These are phyloP conservation scores for Athene noctua DNA, from an alignment of 2,113 vertebrate genomes.

Conservation along the genomic window DNA sequence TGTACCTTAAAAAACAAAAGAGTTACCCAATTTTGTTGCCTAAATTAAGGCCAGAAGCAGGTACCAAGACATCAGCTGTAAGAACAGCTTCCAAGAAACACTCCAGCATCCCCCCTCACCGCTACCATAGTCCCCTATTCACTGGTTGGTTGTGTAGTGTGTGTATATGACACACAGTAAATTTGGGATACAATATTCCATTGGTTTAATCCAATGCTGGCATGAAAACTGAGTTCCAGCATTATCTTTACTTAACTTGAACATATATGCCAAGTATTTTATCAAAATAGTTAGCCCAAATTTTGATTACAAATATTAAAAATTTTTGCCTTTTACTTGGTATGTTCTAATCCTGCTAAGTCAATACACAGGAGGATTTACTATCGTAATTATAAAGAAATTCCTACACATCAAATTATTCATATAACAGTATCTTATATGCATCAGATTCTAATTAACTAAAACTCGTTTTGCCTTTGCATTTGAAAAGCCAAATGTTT, in stretches of 20 bases:
- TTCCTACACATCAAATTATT: not conserved
- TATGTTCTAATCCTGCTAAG: not conserved
- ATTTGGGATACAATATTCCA: not conserved
- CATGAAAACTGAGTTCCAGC: not conserved
- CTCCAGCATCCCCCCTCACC: not conserved
- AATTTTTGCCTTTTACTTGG: not conserved
- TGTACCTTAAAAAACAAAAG: not conserved
- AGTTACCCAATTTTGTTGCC: not conserved
- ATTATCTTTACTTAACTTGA: not conserved
- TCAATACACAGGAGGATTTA: not conserved
- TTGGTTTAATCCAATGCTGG: not conserved
- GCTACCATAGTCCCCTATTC: not conserved
- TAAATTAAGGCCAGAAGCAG: not conserved
- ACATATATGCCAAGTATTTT: not conserved
- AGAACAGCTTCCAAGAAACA: not conserved
- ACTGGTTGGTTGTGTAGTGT: no score
- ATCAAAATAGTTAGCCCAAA: not conserved
- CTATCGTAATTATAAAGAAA: not conserved
- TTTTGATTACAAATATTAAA: not conserved
- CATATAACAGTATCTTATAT: not conserved
- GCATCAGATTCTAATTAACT: not conserved
- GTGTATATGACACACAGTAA: not conserved
- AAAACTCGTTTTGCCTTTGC: not conserved
- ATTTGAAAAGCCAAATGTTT: not conserved
- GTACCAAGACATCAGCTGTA: not conserved